Evolutionary conservation across 2,113 vertebrate species (phyloP).

Genomic region (Catharus bicknelli): DNA sequence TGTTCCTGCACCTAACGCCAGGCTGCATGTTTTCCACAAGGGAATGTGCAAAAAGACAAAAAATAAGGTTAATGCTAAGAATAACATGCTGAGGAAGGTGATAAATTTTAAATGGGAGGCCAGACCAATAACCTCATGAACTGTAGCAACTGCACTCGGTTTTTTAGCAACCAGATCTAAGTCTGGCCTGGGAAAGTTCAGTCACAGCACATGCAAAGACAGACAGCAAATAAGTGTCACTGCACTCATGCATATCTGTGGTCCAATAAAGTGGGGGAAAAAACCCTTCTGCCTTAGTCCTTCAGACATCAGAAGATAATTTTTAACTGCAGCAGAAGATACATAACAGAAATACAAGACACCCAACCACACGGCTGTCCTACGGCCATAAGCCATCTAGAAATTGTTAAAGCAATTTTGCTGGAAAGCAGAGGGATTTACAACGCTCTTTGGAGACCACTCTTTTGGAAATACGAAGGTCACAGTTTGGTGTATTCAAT

Average conservation of each 20-base stretch:
- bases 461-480: neutral
- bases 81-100: neutral
- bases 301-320: neutral
- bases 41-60: neutral
- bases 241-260: neutral
- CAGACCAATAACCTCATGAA: neutral
- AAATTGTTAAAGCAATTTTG: neutral
- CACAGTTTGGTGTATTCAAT: accelerated
- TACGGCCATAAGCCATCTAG: neutral
- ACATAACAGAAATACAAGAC: neutral
- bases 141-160: neutral
- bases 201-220: neutral
- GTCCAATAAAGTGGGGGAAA: neutral
- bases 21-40: neutral
- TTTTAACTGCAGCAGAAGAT: neutral
- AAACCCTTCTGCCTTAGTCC: neutral
- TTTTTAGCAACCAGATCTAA: neutral
- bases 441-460: neutral
- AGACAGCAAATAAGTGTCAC: neutral
- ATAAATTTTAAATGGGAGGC: neutral
- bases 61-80: neutral
- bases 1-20: neutral
- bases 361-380: neutral
- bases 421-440: neutral
- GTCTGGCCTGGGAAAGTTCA: neutral